These are phyloP conservation scores for Amblyopsis rosae DNA, from an alignment of 2,113 vertebrate species.

Conservation along the genomic window DNA sequence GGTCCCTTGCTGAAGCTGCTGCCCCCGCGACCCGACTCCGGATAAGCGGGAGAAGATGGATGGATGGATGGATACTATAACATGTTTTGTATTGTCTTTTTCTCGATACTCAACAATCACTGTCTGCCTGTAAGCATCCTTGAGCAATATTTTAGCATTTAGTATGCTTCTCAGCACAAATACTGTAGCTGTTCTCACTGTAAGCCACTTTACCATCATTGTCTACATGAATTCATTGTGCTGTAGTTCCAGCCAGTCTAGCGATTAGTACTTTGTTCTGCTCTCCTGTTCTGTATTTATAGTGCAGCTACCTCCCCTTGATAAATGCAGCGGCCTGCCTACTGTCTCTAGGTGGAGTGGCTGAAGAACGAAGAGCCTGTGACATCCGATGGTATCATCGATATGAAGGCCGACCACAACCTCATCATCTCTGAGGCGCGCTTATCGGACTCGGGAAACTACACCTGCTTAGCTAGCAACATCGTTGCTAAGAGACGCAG, in stretches of 20 bases:
- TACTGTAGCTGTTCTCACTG: no score
- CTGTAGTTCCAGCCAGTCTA: neutral
- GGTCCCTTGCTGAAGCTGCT: no score
- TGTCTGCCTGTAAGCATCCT: no score
- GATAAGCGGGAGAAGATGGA: no score
- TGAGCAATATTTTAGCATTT: no score
- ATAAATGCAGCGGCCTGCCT: neutral
- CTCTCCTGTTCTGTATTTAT: neutral
- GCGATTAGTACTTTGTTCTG: neutral
- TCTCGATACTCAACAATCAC: no score
- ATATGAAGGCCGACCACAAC: constrained; percentile 85
- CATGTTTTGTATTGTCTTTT: no score
- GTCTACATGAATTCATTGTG: no score
- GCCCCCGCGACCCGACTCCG: no score
- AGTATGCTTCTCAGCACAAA: no score
- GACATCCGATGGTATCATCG: constrained; percentile 78
- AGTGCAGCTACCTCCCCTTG: neutral
- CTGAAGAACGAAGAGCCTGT: constrained; percentile 76
- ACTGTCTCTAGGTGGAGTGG: constrained; percentile 67
- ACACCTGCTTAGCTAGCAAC: constrained; percentile 90
- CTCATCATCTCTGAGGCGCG: constrained; percentile 87
- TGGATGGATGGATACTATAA: no score
- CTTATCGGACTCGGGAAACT: constrained; percentile 90
- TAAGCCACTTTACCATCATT: no score
- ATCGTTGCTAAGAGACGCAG: constrained; percentile 90